Evolutionary conservation across 2,113 vertebrate genomes (phyloP).

Genomic region (Etia nguti): DNA sequence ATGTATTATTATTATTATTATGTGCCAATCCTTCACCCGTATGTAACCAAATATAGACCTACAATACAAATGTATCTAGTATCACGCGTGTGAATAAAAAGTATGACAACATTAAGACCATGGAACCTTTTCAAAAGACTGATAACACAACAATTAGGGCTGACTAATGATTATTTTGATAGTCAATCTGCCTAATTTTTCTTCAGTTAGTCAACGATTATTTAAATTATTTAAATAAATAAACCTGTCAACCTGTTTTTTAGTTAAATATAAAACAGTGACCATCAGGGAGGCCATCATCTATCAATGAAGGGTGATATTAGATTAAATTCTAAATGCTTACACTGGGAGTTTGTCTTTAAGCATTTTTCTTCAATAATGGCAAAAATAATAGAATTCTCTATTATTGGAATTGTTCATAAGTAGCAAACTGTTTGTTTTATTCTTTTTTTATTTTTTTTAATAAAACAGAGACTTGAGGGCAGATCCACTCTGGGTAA

Average conservation of each 20-base stretch:
- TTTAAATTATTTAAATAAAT: too few relatives aligned
- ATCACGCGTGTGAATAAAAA: too few relatives aligned
- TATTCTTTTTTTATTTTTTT: neutral
- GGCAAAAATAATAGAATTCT: neutral
- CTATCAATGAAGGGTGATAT: neutral
- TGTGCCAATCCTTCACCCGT: too few relatives aligned
- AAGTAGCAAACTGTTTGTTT: fast-evolving
- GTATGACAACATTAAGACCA: too few relatives aligned
- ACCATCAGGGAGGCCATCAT: neutral
- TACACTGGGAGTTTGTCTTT: neutral
- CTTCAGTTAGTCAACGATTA: too few relatives aligned
- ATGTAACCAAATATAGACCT: too few relatives aligned
- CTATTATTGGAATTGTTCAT: neutral
- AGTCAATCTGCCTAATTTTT: too few relatives aligned
- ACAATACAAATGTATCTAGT: too few relatives aligned
- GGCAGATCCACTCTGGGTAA: neutral
- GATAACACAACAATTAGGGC: too few relatives aligned
- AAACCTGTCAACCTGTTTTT: neutral
- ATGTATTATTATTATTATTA: too few relatives aligned
- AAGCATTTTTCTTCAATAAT: neutral
- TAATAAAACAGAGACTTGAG: neutral
- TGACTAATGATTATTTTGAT: too few relatives aligned
- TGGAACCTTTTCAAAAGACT: too few relatives aligned
- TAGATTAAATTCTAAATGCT: neutral
- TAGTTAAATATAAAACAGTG: neutral